Conservation (phyloP, 2,888 invertebrate species). For the Steromphala cineraria region DNA sequence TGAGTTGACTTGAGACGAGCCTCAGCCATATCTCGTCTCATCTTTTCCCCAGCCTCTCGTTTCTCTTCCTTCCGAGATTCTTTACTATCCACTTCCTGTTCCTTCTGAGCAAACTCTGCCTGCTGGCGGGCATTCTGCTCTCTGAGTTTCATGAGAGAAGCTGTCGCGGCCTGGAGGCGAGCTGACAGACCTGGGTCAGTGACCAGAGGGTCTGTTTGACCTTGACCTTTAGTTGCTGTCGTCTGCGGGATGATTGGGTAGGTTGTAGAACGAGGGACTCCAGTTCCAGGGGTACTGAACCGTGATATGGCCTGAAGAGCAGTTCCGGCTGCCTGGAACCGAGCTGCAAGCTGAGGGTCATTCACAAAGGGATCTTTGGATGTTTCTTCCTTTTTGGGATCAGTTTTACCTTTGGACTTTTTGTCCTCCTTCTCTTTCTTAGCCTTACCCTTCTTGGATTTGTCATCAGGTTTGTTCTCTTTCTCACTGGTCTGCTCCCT, state of each 20-base stretch:
- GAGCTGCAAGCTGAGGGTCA: background rate
- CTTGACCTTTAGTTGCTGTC: background rate
- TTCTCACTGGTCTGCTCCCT: background rate
- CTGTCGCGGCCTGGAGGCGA: background rate
- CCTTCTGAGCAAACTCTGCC: background rate
- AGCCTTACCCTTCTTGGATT: background rate
- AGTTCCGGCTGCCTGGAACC: background rate
- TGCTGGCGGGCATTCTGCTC: background rate
- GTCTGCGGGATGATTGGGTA: background rate
- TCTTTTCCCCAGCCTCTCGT: background rate
- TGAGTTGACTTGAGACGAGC: background rate
- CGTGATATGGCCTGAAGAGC: constrained; percentile 6
- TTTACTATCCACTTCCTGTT: background rate
- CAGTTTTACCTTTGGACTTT: background rate
- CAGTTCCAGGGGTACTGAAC: background rate
- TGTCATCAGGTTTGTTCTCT: background rate
- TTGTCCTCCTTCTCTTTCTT: background rate
- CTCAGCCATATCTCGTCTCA: background rate
- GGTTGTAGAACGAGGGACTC: background rate
- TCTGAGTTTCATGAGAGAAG: background rate
- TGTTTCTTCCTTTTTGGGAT: background rate
- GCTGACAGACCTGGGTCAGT: background rate
- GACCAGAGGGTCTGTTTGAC: background rate
- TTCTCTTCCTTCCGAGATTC: background rate
- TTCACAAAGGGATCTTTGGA: background rate